Base-by-base conservation (phyloP, 2,113 vertebrate species). In the Tricholaema leucomelas region DNA sequence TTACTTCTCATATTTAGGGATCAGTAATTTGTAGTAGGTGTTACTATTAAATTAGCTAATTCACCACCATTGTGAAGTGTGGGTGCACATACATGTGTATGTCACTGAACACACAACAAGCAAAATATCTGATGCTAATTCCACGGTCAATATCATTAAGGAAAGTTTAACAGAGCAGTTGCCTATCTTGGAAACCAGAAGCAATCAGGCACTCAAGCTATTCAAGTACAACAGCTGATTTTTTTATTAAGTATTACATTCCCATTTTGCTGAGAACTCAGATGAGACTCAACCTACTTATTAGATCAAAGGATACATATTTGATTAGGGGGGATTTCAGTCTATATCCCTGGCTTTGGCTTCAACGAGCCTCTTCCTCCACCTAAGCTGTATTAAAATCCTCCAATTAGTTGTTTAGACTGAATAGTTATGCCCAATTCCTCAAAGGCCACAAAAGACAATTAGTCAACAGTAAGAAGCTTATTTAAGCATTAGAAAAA, bases 251-350 rank as follows among this genome's bases (percentile, higher is more conserved):
- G 13, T 28, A 71, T 71, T 77, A 61, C 5, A 44, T 83, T 89
- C 80, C 70, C 44, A 95, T 96, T 96, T 95, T 93, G 91, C 90
- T 87, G 70, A 93, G 86, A 94, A 94, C 80, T 94, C 91, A 92
- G 63, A 90, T 10, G 28, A 95, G 95, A 92, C 55, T 80, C 91
- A 94, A 95, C 81, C 79, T 94, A 79, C 70, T 96, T 96, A 96
- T 86, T 96, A 91, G 88, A 97, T 97, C 94, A 95, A 96, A 91
- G 44, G 55, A 65, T 81, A 66, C 42, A 48, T 94, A 92, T 94
- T 96, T 95, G 84, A 96, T 96, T 85, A 91, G 84, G 55, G 52
- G 77, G 81, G 42, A 91, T 92, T 59, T 96, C 75, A 95, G 85
- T 83, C 75, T 85, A 90, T 88, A 87, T 79, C 64, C n/a, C 30